A percentile compares a stretch with the other conserved stretches of the same genome.
These are phyloP conservation scores for Caenorhabditis zanzibari DNA, from an alignment of 2,888 invertebrate genomes.

Conservation along the genomic window DNA sequence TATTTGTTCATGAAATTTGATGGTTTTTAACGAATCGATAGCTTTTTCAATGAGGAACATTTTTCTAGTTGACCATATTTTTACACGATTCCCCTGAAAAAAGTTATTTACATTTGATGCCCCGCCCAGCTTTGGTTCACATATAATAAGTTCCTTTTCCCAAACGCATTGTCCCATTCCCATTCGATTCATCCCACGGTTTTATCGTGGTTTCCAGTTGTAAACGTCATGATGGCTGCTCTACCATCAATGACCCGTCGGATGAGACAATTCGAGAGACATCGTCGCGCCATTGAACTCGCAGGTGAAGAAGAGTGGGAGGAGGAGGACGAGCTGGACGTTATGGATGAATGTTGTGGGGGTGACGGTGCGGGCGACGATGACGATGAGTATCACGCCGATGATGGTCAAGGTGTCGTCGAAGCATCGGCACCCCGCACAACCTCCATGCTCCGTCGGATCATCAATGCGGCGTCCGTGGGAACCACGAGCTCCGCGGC, in stretches of 20 bases:
- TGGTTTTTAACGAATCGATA: too few relatives aligned
- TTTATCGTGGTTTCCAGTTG: constrained; percentile 72
- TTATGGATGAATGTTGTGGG: constrained; percentile 44
- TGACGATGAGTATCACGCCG: constrained; percentile 63
- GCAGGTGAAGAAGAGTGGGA: constrained; percentile 79
- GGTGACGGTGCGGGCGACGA: constrained; percentile 68
- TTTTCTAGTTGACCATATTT: too few relatives aligned
- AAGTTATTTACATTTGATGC: too few relatives aligned
- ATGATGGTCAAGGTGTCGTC: constrained; percentile 54
- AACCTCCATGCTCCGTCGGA: constrained; percentile 58
- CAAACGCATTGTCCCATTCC: background rate
- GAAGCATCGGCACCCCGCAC: constrained; percentile 63
- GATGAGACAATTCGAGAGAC: constrained; percentile 81
- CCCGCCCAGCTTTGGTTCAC: too few relatives aligned
- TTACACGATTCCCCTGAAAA: too few relatives aligned
- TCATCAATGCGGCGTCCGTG: constrained; percentile 60
- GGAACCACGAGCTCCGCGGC: constrained; percentile 26
- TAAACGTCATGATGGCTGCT: constrained; percentile 83
- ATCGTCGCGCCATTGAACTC: constrained; percentile 79
- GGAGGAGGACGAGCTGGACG: constrained; percentile 64
- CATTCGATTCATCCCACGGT: too few relatives aligned
- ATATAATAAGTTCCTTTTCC: constrained; percentile 10
- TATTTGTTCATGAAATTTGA: too few relatives aligned
- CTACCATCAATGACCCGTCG: constrained; percentile 81
- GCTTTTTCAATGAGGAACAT: too few relatives aligned